Evolutionary conservation across 2,113 vertebrate genomes (phyloP).

Genomic region (Tretioscincus oriximinensis): DNA sequence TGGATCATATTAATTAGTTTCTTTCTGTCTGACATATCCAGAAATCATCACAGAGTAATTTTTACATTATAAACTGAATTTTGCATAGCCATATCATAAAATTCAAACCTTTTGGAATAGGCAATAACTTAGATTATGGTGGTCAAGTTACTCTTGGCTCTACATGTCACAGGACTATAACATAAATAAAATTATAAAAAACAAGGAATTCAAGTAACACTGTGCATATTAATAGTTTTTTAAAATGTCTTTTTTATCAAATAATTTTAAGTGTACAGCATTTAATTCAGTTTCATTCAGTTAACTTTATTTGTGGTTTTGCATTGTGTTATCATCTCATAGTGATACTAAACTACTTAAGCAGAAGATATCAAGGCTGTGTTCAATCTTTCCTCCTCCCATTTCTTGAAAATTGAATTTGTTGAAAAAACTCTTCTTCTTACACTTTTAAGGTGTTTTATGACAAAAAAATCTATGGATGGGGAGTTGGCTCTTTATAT

Average conservation of each 20-base stretch:
- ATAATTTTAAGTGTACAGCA: neutral
- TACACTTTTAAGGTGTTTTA: too few relatives aligned
- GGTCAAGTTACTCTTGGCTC: neutral
- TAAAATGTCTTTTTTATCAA: neutral
- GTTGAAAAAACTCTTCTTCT: neutral
- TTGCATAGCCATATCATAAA: too few relatives aligned
- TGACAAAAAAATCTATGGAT: too few relatives aligned
- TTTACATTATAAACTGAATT: too few relatives aligned
- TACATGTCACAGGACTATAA: neutral
- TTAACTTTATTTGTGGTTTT: slow-evolving; percentile 23
- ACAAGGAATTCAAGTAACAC: neutral
- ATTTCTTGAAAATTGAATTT: neutral
- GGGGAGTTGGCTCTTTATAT: too few relatives aligned
- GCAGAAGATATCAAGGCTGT: neutral
- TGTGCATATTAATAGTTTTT: neutral
- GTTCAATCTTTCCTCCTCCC: slow-evolving; percentile 15
- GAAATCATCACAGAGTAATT: too few relatives aligned
- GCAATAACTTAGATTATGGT: too few relatives aligned
- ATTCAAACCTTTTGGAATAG: too few relatives aligned
- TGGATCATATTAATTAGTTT: too few relatives aligned
- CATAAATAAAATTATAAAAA: neutral
- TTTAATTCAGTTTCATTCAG: neutral
- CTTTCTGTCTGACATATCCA: too few relatives aligned
- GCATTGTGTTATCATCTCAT: neutral
- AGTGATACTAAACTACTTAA: slow-evolving; percentile 30